Evolutionary conservation across 2,113 vertebrate genomes (phyloP), one percentile per base, ranked within the genome.

Genomic region (Cyprinus carpio): DNA sequence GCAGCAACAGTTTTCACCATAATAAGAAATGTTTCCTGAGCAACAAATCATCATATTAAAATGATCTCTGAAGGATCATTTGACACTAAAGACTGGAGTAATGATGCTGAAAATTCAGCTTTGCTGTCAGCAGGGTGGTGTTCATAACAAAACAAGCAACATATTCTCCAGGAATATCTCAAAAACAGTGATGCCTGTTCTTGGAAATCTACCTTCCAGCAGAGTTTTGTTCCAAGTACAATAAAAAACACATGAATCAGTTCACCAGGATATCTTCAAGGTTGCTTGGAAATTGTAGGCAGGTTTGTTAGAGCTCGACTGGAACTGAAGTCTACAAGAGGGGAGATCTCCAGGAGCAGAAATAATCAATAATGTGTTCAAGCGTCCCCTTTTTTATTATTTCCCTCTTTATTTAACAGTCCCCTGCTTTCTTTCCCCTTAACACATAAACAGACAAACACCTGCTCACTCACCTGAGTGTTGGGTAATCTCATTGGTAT

Each of bases 401-500:
- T 6, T n/a, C 15, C 13, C 16, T 75, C 43, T 46, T 75, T 49
- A 43, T 75, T 75, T 49, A 75, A 75, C 6, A 40, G 10, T 6
- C 20, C 69, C 69, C 69, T 72, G 69, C 69, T 40, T 40, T 12
- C 34, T 49, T 75, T 75, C 23, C n/a, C 8, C n/a, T 75, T 77
- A 13, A 75, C 51, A 79, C 51, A 12, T 15, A 65, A 23, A 37
- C 78, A 60, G 56, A 77, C 37, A 81, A 12, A 84, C 65, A 78
- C 65, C 37, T 69, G 54, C 81, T 76, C 65, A 80, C 85, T 77
- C 80, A 78, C 58, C 34, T 46, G 31, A 49, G 37, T 85, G 62
- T 71, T 54, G 75, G 71, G 62, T 86, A 80, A 84, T 86, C 71
- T 77, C 71, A 76, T n/a, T 78, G 84, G 71, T 65, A 56, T 87